These are phyloP conservation scores for Drosophila carrolli DNA, from an alignment of 1,140 invertebrate genomes.

Conservation along the genomic window DNA sequence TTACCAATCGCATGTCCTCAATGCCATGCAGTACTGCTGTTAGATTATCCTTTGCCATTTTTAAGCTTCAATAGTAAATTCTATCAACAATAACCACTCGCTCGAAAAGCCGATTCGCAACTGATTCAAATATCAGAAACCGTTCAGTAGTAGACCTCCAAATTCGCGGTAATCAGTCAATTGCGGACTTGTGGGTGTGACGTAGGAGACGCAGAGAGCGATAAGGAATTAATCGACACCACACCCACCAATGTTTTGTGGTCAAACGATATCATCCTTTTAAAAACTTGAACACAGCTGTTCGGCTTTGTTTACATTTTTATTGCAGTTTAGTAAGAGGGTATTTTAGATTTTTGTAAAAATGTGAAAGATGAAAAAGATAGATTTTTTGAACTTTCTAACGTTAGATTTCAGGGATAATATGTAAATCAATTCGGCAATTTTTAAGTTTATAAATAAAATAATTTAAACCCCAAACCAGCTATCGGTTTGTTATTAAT, in stretches of 20 bases:
- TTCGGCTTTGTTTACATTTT: too few relatives aligned
- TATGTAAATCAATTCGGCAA: too few relatives aligned
- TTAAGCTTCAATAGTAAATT: not conserved
- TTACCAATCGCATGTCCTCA: slow-evolving; percentile 92
- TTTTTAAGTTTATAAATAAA: too few relatives aligned
- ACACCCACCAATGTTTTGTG: not conserved
- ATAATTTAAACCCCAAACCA: too few relatives aligned
- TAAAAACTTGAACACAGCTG: too few relatives aligned
- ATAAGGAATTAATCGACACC: slow-evolving; percentile 14
- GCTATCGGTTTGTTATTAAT: too few relatives aligned
- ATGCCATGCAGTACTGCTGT: slow-evolving; percentile 91
- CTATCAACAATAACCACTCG: not conserved
- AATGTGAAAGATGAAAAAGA: too few relatives aligned
- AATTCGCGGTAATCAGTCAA: slow-evolving; percentile 14
- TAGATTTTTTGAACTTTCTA: too few relatives aligned
- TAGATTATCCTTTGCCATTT: slow-evolving; percentile 75
- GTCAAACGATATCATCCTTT: too few relatives aligned
- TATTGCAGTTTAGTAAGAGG: too few relatives aligned
- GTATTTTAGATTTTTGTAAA: too few relatives aligned
- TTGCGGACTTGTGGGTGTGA: slow-evolving; percentile 2
- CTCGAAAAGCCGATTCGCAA: slow-evolving; percentile 9
- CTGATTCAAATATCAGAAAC: slow-evolving; percentile 14
- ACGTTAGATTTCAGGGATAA: too few relatives aligned
- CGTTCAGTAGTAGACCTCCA: not conserved
- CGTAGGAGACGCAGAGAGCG: slow-evolving; percentile 15